Percentiles rank a stretch among this genome's conserved stretches.
phyloP scores from a whole-genome alignment of 2,797 vertebrate species.

The Neopelma chrysocephalum region DNA sequence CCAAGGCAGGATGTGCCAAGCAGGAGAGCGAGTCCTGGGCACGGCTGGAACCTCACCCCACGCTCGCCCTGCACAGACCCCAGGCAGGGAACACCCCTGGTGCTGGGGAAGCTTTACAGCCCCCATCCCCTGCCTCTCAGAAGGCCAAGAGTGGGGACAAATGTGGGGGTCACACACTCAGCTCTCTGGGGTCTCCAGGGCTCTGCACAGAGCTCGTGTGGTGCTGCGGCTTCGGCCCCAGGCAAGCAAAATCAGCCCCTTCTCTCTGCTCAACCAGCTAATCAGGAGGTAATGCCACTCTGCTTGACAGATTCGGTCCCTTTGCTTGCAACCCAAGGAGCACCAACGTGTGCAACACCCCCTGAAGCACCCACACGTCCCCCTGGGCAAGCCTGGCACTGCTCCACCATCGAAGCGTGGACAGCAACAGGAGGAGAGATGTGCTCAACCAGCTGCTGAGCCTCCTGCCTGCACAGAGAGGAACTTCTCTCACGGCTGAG shows the following conservation, averaged over 20 bases:
- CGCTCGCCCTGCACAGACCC: accelerated
- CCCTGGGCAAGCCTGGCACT: accelerated
- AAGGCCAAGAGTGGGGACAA: background rate
- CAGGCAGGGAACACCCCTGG: accelerated
- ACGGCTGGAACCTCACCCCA: accelerated
- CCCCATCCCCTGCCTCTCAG: background rate
- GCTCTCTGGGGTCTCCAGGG: accelerated
- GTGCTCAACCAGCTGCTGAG: background rate
- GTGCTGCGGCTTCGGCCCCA: background rate
- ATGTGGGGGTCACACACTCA: accelerated
- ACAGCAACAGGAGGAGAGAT: background rate
- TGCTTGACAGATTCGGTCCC: accelerated
- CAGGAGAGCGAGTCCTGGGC: background rate
- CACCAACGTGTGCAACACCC: accelerated
- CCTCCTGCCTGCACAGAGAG: background rate
- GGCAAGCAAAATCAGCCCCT: background rate
- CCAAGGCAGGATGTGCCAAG: accelerated
- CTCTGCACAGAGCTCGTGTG: background rate
- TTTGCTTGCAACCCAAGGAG: accelerated
- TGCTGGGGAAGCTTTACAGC: background rate
- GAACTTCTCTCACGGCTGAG: background rate
- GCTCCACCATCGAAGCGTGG: accelerated
- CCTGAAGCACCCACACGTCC: accelerated
- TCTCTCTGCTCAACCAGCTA: background rate
- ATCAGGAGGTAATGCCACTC: accelerated